phyloP scores from a whole-genome alignment of 2,888 invertebrate genomes.

The Pyralis farinalis region DNA sequence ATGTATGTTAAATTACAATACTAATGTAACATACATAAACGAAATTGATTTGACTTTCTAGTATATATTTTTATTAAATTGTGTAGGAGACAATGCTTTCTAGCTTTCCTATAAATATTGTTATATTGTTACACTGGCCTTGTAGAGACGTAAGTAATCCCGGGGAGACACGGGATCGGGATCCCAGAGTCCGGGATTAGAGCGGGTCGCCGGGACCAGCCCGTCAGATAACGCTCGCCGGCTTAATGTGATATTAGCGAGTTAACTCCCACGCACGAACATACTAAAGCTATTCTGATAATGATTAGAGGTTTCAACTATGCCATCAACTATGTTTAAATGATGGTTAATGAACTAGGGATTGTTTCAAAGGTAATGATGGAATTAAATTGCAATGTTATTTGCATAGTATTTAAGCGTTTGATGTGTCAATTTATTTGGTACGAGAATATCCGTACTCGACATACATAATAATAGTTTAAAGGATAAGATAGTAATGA shows the following conservation, averaged over 20 bases:
- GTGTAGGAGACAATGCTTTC: slow-evolving; percentile 7
- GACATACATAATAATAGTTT: too few species aligned
- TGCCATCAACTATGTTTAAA: slow-evolving; percentile 25
- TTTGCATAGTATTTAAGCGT: too few species aligned
- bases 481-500: too few species aligned
- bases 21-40: too few species aligned
- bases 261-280: slow-evolving; percentile 30
- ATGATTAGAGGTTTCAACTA: slow-evolving; percentile 29
- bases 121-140: slow-evolving; percentile 34
- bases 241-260: slow-evolving; percentile 60
- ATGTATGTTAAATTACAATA: too few species aligned
- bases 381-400: slow-evolving; percentile 1
- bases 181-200: slow-evolving; percentile 49
- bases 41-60: too few species aligned
- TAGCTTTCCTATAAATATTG: slow-evolving; percentile 16
- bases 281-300: slow-evolving; percentile 26
- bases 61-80: too few species aligned
- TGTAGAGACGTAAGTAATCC: slow-evolving; percentile 51
- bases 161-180: slow-evolving; percentile 43
- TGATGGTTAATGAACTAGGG: slow-evolving; percentile 30
- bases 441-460: too few species aligned
- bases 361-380: slow-evolving; percentile 12
- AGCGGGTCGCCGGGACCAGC: slow-evolving; percentile 31
- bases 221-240: slow-evolving; percentile 47
- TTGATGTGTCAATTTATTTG: too few species aligned